Conservation (phyloP, 2,797 vertebrate species). For the Momotus momota region DNA sequence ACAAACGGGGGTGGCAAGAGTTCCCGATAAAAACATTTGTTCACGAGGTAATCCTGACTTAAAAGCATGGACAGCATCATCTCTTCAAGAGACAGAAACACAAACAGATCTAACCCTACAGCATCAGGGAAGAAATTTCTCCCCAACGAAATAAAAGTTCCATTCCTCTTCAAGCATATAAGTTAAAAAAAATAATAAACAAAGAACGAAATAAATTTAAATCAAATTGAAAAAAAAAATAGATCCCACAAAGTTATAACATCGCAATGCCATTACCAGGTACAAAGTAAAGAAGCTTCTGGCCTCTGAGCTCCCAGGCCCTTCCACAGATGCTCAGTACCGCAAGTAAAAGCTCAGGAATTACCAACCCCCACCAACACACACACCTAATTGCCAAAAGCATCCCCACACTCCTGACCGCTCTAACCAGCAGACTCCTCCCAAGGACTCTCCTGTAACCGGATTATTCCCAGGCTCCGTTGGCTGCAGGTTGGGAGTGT, state of each 20-base stretch:
- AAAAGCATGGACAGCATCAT: background rate
- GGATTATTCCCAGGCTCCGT: background rate
- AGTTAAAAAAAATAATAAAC: background rate
- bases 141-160: background rate
- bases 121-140: background rate
- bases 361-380: background rate
- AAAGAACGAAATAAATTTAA: background rate
- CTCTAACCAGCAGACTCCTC: background rate
- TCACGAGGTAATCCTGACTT: background rate
- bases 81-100: background rate
- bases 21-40: background rate
- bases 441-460: background rate
- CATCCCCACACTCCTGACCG: rapidly evolving
- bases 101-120: background rate
- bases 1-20: background rate
- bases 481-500: background rate
- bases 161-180: background rate
- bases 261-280: background rate
- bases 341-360: background rate
- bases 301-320: background rate
- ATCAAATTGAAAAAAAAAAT: background rate
- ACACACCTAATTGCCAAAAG: background rate
- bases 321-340: background rate
- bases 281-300: background rate
- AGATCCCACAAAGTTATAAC: background rate